phyloP scores from a whole-genome alignment of 2,113 vertebrate genomes.

The Engraulis encrasicolus region DNA sequence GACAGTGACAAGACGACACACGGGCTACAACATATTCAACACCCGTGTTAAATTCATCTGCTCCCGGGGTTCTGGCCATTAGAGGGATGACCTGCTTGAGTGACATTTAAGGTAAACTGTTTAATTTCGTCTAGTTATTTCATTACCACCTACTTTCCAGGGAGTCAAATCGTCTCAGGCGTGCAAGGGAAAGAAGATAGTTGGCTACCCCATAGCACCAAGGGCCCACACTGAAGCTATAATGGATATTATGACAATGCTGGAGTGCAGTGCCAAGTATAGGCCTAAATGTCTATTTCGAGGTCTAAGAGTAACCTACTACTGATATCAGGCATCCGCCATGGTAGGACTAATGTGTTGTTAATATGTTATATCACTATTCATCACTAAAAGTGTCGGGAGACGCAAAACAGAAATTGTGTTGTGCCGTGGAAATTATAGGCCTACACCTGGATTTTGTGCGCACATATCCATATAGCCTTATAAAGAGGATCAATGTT shows the following conservation, averaged over 20 bases:
- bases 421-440: background rate
- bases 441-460: background rate
- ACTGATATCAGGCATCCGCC: background rate
- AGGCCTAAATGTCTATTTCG: background rate
- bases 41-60: slow-evolving; percentile 95
- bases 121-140: slow-evolving; percentile 86
- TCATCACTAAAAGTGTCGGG: background rate
- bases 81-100: slow-evolving; percentile 85
- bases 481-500: background rate
- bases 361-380: slow-evolving; percentile 22
- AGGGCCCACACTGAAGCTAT: background rate
- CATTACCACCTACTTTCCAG: slow-evolving; percentile 66
- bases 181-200: slow-evolving; percentile 4
- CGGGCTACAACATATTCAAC: slow-evolving; percentile 92
- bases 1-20: slow-evolving; percentile 97
- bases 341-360: background rate
- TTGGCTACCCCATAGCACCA: background rate
- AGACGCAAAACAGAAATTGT: background rate
- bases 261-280: background rate
- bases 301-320: background rate
- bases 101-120: slow-evolving; percentile 95
- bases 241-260: slow-evolving; percentile 19
- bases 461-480: background rate
- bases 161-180: slow-evolving; percentile 14
- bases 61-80: slow-evolving; percentile 89